Base-by-base conservation (phyloP, 2,113 vertebrate genomes). In the Cinclus cinclus region DNA sequence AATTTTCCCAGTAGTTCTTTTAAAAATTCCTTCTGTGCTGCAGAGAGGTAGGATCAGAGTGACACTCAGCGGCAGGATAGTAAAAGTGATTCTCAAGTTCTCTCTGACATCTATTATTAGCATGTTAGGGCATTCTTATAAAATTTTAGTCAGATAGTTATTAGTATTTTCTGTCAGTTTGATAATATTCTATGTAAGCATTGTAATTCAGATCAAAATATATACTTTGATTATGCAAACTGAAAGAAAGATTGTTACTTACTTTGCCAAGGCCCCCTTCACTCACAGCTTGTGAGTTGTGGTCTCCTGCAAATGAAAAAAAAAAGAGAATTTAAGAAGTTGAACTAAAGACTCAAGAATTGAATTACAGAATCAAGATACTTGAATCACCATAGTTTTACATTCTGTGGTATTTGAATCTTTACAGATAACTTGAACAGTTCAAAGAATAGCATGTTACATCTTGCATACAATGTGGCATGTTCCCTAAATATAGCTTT, bases 11-110 rank as follows among this genome's bases (percentile, higher is more conserved):
- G 3, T 0, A 3, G 33, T 46, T 90, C 46, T 93, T 81, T 80
- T n/a, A 33, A 20, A 94, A 74, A 30, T 39, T 77, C 15, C 15
- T 7, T 71, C 88, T 83, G 39, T 68, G 73, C 88, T 92, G 73
- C 62, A 87, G 64, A 92, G 82, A 81, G 67, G 41, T 84, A 76
- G 92, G 42, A 87, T 76, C 90, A 96, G 76, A 96, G 93, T 97
- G 96, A 96, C 96, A 92, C 95, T 93, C 88, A 93, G 96, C 94
- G 96, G 96, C 80, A 86, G 52, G 49, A 94, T 35, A 78, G 83
- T 78, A 94, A 81, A 95, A 93, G 41, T 37, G 5, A 81, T 60
- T 87, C 49, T 49, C 49, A 12, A n/a, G 46, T 83, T 87, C 41
- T 77, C 13, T 70, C 27, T 70, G 55, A 41, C n/a, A 41, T 52